Percentiles rank a stretch among this genome's conserved stretches.
Conservation (phyloP, 2,888 invertebrate species). For the Limulus polyphemus region DNA sequence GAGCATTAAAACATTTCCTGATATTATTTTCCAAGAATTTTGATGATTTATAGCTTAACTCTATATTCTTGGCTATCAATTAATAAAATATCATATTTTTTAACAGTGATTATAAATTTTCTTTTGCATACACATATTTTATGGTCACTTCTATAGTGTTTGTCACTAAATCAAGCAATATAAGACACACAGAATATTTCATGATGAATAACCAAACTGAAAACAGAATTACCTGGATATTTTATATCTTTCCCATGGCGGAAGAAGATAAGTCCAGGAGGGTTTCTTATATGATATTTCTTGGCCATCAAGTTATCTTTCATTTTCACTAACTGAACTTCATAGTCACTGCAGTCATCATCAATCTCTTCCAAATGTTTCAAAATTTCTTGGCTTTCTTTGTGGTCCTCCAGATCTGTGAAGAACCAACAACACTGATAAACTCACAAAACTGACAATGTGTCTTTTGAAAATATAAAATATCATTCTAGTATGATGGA, state of each 20-base stretch:
- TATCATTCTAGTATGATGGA: too few species aligned
- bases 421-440: too few species aligned
- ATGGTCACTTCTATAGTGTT: not conserved
- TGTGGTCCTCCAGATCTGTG: slow-evolving; percentile 27
- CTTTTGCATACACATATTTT: not conserved
- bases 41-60: too few species aligned
- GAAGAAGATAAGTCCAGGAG: slow-evolving; percentile 82
- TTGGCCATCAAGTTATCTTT: slow-evolving; percentile 80
- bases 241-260: slow-evolving; percentile 77
- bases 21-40: too few species aligned
- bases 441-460: too few species aligned
- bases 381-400: slow-evolving; percentile 28
- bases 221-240: slow-evolving; percentile 51
- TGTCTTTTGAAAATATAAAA: too few species aligned
- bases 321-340: slow-evolving; percentile 78
- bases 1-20: too few species aligned
- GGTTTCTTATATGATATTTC: slow-evolving; percentile 77
- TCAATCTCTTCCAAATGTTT: slow-evolving; percentile 73
- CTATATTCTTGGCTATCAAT: too few species aligned
- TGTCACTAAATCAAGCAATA: not conserved
- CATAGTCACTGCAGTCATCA: slow-evolving; percentile 80
- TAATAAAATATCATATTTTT: too few species aligned
- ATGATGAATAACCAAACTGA: too few species aligned
- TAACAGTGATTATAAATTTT: not conserved
- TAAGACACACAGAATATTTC: too few species aligned